Percentiles rank a stretch among this genome's conserved stretches.
phyloP scores from a whole-genome alignment of 1,140 invertebrate species.

The Formica selysi region DNA sequence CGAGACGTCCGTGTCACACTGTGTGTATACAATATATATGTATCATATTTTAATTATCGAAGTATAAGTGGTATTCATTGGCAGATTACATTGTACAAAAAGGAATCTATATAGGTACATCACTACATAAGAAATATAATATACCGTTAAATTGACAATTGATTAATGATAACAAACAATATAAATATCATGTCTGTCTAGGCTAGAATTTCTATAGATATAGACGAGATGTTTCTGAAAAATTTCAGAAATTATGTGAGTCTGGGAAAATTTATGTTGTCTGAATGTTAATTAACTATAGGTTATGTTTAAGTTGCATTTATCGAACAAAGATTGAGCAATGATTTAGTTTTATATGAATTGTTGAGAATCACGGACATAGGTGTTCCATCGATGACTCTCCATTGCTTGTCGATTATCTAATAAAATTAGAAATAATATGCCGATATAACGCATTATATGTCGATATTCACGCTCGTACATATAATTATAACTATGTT shows the following conservation, averaged over 20 bases:
- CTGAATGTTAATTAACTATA: not conserved
- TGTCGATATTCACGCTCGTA: not conserved
- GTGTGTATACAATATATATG: slow-evolving; percentile 67
- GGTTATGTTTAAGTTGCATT: slow-evolving; percentile 33
- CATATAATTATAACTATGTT: slow-evolving; percentile 33
- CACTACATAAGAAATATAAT: slow-evolving; percentile 53
- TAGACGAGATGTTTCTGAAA: slow-evolving; percentile 23
- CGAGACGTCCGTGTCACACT: slow-evolving; percentile 37
- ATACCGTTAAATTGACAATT: slow-evolving; percentile 52
- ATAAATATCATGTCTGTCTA: slow-evolving; percentile 41
- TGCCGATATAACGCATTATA: not conserved
- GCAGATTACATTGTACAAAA: slow-evolving; percentile 67
- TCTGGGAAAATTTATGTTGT: slow-evolving; percentile 2
- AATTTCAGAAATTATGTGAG: slow-evolving; percentile 7
- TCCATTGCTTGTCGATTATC: slow-evolving; percentile 9
- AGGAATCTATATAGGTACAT: slow-evolving; percentile 30
- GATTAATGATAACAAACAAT: slow-evolving; percentile 1
- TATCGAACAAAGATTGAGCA: slow-evolving; percentile 18
- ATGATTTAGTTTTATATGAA: slow-evolving; percentile 24
- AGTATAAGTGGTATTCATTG: slow-evolving; percentile 67
- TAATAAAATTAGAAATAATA: slow-evolving; percentile 38
- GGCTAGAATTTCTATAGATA: slow-evolving; percentile 32
- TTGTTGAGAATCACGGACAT: not conserved
- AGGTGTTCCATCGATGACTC: slow-evolving; percentile 11
- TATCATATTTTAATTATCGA: slow-evolving; percentile 76